Base-by-base conservation (phyloP, 2,113 vertebrate species). In the Helogale parvula region DNA sequence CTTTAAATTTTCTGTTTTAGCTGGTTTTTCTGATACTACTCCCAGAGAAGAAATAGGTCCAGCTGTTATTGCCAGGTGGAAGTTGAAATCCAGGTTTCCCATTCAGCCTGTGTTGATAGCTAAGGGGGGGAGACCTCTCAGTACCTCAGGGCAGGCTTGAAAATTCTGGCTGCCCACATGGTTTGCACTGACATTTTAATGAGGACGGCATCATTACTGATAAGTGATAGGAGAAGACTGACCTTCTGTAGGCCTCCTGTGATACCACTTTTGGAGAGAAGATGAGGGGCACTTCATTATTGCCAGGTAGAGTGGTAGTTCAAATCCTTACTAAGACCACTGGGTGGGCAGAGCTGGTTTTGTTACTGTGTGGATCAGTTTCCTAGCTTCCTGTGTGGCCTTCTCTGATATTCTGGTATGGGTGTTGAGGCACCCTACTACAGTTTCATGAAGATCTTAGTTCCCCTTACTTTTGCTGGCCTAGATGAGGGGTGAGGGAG, bases 341-440 rank as follows among this genome's bases (percentile, higher is more conserved):
- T 23, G 19, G 15, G 35, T 8, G 0, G 9, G 6, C 11, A 4
- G 5, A 14, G 5, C 25, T 29, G 19, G 10, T 84, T 13, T 50
- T 16, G 1, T 47, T 38, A 47, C 47, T 38, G 6, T 35, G 17
- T 68, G 29, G 41, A 63, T 29, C 11, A 90, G 27, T 52, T 14
- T 71, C 66, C 72, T 85, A 50, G 11, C 27, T 29, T 52, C 52
- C 65, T 90, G 8, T 21, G 2, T 76, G 29, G 5, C 31, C 12
- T 84, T 76, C 60, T 89, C 14, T 88, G 65, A 90, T 19, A 35
- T 2, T 0, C 25, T 13, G 3, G 12, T 33, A 9, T 47, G 12
- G 35, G 11, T 71, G 1, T 71, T 72, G 5, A 33, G 11, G 27
- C 6, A 38, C 1, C 31, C 68, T 21, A 35, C 41, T 90, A 31